Percentiles rank a stretch among this genome's conserved stretches.
Evolutionary conservation across 2,797 vertebrate genomes (phyloP).

Genomic region (Fistularia commersonii): DNA sequence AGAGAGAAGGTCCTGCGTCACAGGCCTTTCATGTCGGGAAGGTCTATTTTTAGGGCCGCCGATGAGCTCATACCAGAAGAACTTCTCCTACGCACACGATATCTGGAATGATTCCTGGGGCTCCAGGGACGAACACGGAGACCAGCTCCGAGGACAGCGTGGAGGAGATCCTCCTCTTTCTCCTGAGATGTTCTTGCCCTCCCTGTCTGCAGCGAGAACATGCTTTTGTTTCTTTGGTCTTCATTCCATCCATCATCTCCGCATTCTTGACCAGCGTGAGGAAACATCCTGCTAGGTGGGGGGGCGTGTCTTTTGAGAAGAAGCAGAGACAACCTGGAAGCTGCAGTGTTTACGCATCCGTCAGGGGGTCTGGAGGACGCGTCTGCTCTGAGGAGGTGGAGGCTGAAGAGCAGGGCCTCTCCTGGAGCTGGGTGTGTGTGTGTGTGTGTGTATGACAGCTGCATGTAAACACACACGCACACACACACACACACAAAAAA

Average conservation of each 20-base stretch:
- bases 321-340: too few relatives aligned
- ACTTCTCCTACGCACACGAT: slow-evolving; percentile 64
- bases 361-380: too few relatives aligned
- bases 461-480: slow-evolving; percentile 3
- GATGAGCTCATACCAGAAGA: slow-evolving; percentile 72
- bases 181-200: slow-evolving; percentile 11
- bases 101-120: slow-evolving; percentile 63
- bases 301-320: too few relatives aligned
- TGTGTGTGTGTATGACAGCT: too few relatives aligned
- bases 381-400: too few relatives aligned
- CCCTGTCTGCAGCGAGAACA: slow-evolving; percentile 7
- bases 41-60: slow-evolving; percentile 65
- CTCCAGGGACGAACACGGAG: slow-evolving; percentile 63
- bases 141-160: slow-evolving; percentile 62
- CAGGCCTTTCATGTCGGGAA: slow-evolving; percentile 42
- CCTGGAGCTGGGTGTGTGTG: too few relatives aligned
- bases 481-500: slow-evolving; percentile 25
- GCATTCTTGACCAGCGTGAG: too few relatives aligned
- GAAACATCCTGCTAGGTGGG: too few relatives aligned
- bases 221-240: neutral
- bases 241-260: slow-evolving; percentile 13
- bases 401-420: too few relatives aligned
- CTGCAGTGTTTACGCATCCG: too few relatives aligned
- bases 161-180: slow-evolving; percentile 37
- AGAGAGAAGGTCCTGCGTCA: slow-evolving; percentile 68